A percentile compares a stretch with the other conserved stretches of the same genome.
Conservation (phyloP, 1,140 invertebrate genomes). For the Saccostrea echinata region DNA sequence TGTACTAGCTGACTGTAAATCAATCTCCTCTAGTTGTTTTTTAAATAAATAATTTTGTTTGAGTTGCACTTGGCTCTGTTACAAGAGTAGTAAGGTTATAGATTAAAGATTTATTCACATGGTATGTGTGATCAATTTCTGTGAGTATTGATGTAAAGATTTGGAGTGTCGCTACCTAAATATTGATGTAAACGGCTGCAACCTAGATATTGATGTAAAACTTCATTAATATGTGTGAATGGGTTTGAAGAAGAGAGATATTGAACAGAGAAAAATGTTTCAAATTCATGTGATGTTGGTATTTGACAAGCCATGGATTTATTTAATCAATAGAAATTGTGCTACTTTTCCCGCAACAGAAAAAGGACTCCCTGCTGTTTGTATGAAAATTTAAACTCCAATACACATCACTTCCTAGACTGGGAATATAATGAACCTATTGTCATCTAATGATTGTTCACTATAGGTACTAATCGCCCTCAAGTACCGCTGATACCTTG, state of each 20-base stretch:
- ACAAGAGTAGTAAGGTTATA: neutral
- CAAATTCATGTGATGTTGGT: neutral
- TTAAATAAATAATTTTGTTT: neutral
- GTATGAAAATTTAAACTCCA: neutral
- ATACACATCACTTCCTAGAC: conserved; percentile 12
- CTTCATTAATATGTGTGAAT: neutral
- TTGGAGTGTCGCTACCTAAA: neutral
- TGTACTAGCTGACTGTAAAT: neutral
- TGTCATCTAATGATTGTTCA: neutral
- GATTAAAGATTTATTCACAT: conserved; percentile 21
- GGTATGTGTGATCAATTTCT: conserved; percentile 12
- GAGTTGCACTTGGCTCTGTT: neutral
- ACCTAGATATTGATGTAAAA: neutral
- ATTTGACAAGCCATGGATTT: conserved; percentile 4
- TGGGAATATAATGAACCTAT: neutral
- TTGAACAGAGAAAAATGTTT: conserved; percentile 2
- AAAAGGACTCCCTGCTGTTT: conserved; percentile 13
- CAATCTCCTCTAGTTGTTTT: neutral
- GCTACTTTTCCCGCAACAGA: neutral
- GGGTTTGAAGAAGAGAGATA: conserved; percentile 11
- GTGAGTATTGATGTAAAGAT: neutral
- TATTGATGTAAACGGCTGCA: neutral
- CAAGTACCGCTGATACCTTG: neutral
- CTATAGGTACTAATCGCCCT: conserved; percentile 1
- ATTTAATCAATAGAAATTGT: conserved; percentile 30